phyloP scores from a whole-genome alignment of 1,140 invertebrate genomes.

The Rhysida immarginata region DNA sequence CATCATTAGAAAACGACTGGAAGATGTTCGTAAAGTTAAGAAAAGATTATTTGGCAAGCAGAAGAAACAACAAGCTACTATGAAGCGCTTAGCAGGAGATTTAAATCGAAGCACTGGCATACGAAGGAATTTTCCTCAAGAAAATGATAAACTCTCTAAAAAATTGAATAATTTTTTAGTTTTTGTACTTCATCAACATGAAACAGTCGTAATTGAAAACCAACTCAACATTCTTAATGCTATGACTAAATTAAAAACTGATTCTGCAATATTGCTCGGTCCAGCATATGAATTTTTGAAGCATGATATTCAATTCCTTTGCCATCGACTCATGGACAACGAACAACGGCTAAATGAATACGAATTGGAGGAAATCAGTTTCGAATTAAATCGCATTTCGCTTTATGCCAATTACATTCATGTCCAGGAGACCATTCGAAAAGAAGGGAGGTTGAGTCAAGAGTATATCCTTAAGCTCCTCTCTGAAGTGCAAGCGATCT shows the following conservation, averaged over 20 bases:
- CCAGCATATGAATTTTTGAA: not conserved
- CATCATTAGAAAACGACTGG: conserved; percentile 36
- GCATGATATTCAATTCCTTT: not conserved
- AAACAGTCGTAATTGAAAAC: not conserved
- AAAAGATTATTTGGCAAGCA: conserved; percentile 19
- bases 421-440: conserved; percentile 6
- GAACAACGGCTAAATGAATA: not conserved
- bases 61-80: conserved; percentile 6
- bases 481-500: too few relatives aligned
- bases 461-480: too few relatives aligned
- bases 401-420: conserved; percentile 5
- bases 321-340: not conserved
- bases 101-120: not conserved
- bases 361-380: not conserved
- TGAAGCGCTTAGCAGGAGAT: not conserved
- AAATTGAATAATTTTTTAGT: not conserved
- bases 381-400: not conserved
- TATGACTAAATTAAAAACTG: not conserved
- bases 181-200: not conserved
- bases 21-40: conserved; percentile 41
- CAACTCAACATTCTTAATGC: not conserved
- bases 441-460: too few relatives aligned
- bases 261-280: not conserved
- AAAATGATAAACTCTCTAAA: not conserved
- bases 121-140: not conserved